These are phyloP conservation scores for Lordiphosa fenestrarum DNA, from an alignment of 2,888 invertebrate genomes.

Conservation along the genomic window DNA sequence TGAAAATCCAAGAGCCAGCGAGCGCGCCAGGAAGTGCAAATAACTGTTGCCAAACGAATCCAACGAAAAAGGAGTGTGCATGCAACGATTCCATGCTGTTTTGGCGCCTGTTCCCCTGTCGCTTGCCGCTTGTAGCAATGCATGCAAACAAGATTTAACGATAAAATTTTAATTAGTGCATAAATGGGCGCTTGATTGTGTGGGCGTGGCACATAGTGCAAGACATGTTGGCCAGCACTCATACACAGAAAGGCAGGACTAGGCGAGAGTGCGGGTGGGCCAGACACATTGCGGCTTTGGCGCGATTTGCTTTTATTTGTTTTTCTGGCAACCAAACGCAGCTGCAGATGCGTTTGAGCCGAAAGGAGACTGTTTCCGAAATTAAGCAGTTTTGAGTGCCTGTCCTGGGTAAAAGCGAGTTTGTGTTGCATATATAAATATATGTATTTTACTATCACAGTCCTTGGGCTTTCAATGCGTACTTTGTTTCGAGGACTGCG, in stretches of 20 bases:
- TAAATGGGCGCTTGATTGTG: slow-evolving; percentile 73
- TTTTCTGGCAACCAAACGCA: slow-evolving; percentile 7
- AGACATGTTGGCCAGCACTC: slow-evolving; percentile 27
- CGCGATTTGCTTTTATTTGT: slow-evolving; percentile 63
- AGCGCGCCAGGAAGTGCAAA: slow-evolving; percentile 55
- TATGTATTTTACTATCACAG: slow-evolving; percentile 6
- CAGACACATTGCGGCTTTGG: slow-evolving; percentile 61
- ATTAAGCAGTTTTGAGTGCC: slow-evolving; percentile 66
- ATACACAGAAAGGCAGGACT: not conserved
- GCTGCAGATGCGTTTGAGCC: slow-evolving; percentile 3
- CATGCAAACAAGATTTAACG: slow-evolving; percentile 76
- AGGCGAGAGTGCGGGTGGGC: slow-evolving; percentile 7
- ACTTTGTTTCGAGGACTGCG: slow-evolving; percentile 10
- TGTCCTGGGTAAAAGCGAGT: slow-evolving; percentile 5
- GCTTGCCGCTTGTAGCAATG: slow-evolving; percentile 58
- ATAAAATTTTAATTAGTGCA: slow-evolving; percentile 75
- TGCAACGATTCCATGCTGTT: slow-evolving; percentile 7
- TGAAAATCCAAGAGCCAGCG: slow-evolving; percentile 38
- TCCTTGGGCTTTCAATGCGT: slow-evolving; percentile 28
- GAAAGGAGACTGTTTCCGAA: slow-evolving; percentile 43
- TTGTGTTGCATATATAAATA: too few relatives aligned
- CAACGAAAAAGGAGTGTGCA: slow-evolving; percentile 43
- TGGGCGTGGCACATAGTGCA: slow-evolving; percentile 62
- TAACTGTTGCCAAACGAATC: slow-evolving; percentile 73
- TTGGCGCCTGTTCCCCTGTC: slow-evolving; percentile 12